Conservation (phyloP, 2,888 invertebrate species). For the Cinara cedri region DNA sequence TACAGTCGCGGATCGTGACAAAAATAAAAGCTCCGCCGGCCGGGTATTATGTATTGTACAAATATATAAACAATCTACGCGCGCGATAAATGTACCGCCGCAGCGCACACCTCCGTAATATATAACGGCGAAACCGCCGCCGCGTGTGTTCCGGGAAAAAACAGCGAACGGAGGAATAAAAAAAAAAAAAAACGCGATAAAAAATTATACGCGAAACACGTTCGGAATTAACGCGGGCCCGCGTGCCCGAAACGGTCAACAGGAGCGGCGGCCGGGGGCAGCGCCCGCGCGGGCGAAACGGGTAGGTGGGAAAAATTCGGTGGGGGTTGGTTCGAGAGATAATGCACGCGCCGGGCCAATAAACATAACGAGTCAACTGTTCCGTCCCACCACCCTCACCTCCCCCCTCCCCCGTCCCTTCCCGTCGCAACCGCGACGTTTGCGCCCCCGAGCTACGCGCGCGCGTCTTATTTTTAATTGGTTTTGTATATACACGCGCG, state of each 20-base stretch:
- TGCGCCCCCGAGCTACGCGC: conserved; percentile 52
- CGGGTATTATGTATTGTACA: conserved; percentile 21
- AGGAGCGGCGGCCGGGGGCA: neutral
- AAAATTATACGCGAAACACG: conserved; percentile 56
- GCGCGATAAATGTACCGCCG: neutral
- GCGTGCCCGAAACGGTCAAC: too few species aligned
- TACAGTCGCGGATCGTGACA: conserved; percentile 52
- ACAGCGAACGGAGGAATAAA: too few species aligned
- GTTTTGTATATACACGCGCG: conserved; percentile 55
- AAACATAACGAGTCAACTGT: conserved; percentile 65
- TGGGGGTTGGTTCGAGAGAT: conserved; percentile 12
- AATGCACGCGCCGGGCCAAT: conserved; percentile 61
- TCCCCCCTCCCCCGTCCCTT: conserved; percentile 56
- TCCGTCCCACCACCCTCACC: too few species aligned
- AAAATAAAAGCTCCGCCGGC: conserved; percentile 58
- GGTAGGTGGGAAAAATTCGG: too few species aligned
- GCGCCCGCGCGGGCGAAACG: neutral
- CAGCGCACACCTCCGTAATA: neutral
- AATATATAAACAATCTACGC: neutral
- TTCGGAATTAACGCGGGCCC: conserved; percentile 38
- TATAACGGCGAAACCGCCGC: neutral
- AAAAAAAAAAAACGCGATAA: conserved; percentile 40
- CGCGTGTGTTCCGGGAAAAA: neutral
- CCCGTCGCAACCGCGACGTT: too few species aligned
- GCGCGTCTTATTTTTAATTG: conserved; percentile 59